phyloP scores from a whole-genome alignment of 2,797 vertebrate genomes.

The Acrossocheilus wenchowensis region DNA sequence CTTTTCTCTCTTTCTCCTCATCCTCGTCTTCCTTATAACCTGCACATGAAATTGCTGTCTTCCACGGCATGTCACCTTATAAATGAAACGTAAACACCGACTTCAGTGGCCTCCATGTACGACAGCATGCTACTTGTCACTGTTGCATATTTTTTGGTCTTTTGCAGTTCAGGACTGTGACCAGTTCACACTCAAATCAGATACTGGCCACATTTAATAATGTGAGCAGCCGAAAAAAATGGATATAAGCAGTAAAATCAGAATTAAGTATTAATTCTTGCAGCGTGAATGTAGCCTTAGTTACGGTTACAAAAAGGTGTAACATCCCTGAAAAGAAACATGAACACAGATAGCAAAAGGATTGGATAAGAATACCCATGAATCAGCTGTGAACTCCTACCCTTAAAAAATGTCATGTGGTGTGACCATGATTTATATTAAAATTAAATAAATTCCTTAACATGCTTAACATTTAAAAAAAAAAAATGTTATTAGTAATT shows the following conservation, averaged over 20 bases:
- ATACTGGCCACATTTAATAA: not conserved
- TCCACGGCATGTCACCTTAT: not conserved
- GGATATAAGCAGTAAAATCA: not conserved
- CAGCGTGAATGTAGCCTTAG: not conserved
- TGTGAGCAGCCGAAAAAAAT: not conserved
- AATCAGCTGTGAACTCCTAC: constrained; percentile 50
- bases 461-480: too few relatives aligned
- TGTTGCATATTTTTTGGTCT: not conserved
- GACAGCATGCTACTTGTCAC: too few relatives aligned
- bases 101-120: not conserved
- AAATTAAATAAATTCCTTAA: too few relatives aligned
- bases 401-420: not conserved
- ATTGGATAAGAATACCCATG: constrained; percentile 37
- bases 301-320: constrained; percentile 24
- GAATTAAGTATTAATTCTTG: not conserved
- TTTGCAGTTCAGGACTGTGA: not conserved
- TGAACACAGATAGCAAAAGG: constrained; percentile 19
- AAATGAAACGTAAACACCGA: not conserved
- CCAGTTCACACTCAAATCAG: not conserved
- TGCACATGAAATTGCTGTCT: not conserved
- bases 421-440: too few relatives aligned
- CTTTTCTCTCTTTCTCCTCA: not conserved
- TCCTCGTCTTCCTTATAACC: not conserved
- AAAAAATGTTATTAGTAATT: too few relatives aligned
- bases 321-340: constrained; percentile 15